Conservation (phyloP, 2,888 invertebrate species). For the Seira ritae region DNA sequence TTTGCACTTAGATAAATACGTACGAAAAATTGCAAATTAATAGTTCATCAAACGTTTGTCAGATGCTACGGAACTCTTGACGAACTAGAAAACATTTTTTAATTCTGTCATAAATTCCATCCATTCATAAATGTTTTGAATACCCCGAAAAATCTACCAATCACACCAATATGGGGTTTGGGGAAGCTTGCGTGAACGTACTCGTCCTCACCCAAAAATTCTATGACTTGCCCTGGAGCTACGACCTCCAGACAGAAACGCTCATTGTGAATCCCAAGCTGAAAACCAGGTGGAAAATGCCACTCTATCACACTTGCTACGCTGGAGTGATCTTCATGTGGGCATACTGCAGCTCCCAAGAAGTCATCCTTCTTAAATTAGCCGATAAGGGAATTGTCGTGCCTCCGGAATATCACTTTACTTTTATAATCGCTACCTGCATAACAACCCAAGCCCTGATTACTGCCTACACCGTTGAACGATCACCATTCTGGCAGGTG, state of each 20-base stretch:
- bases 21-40: no score
- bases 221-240: neutral
- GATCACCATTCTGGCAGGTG: neutral
- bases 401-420: neutral
- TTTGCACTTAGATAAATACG: no score
- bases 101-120: no score
- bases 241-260: neutral
- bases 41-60: no score
- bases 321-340: neutral
- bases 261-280: constrained; percentile 10
- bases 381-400: neutral
- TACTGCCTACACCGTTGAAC: neutral
- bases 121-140: no score
- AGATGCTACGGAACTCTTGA: no score
- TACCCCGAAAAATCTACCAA: no score
- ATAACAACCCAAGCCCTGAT: neutral
- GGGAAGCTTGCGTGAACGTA: neutral
- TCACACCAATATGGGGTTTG: constrained; percentile 29
- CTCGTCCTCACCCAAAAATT: neutral
- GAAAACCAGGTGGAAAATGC: neutral
- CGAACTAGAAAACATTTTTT: no score
- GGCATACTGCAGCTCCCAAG: neutral
- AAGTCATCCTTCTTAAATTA: neutral
- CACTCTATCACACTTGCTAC: neutral
- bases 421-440: neutral